Percentiles rank a stretch among this genome's conserved stretches.
These are phyloP conservation scores for Monochamus alternatus DNA, from an alignment of 2,888 invertebrate species.

Conservation along the genomic window DNA sequence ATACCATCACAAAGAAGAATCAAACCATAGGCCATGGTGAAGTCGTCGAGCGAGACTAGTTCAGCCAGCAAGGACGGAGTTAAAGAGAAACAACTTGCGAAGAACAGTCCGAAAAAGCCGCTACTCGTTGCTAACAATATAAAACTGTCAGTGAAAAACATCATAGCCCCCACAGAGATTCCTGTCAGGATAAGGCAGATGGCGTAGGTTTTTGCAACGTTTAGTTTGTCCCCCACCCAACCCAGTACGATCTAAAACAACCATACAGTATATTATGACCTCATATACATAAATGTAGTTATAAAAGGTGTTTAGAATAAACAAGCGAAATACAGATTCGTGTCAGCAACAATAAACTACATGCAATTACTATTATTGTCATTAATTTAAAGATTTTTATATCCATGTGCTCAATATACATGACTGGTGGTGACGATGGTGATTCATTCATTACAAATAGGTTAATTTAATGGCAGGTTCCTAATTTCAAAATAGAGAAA, in stretches of 20 bases:
- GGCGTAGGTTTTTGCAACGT: slow-evolving; percentile 88
- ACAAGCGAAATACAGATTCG: too few relatives aligned
- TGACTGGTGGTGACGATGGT: too few relatives aligned
- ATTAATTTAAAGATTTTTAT: too few relatives aligned
- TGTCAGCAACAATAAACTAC: too few relatives aligned
- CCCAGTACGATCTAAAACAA: slow-evolving; percentile 82
- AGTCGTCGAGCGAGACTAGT: slow-evolving; percentile 90
- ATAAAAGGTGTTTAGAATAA: too few relatives aligned
- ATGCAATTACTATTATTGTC: too few relatives aligned
- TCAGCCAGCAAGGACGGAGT: slow-evolving; percentile 92
- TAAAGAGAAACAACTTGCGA: slow-evolving; percentile 93
- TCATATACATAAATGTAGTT: too few relatives aligned
- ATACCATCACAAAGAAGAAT: slow-evolving; percentile 92
- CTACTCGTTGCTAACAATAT: slow-evolving; percentile 66
- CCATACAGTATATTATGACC: too few relatives aligned
- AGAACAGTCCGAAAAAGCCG: slow-evolving; percentile 88
- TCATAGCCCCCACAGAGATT: slow-evolving; percentile 76
- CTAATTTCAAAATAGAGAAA: too few relatives aligned
- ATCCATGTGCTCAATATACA: too few relatives aligned
- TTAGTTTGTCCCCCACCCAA: slow-evolving; percentile 90
- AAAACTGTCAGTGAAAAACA: slow-evolving; percentile 66
- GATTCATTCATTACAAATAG: too few relatives aligned
- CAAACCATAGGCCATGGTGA: slow-evolving; percentile 94
- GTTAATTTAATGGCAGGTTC: too few relatives aligned
- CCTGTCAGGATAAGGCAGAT: slow-evolving; percentile 82